phyloP scores from a whole-genome alignment of 1,140 invertebrate species.

The Sycobia sp. region DNA sequence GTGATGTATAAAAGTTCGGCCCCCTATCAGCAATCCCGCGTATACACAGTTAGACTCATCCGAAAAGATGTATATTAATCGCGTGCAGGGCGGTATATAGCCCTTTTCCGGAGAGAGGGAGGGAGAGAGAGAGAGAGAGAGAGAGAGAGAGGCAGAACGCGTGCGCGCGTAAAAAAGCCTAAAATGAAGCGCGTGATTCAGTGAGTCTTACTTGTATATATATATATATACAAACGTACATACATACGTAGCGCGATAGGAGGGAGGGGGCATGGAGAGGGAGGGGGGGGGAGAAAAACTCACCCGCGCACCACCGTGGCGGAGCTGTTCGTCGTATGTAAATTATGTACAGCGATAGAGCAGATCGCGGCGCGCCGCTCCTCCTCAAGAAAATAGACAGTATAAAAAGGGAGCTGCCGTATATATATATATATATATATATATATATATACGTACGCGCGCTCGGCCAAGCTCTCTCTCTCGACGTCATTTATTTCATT shows the following conservation, averaged over 20 bases:
- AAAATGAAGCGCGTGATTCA: constrained; percentile 33
- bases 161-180: constrained; percentile 20
- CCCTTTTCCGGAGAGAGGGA: constrained; percentile 25
- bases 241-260: too few relatives aligned
- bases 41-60: background rate
- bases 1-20: too few relatives aligned
- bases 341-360: background rate
- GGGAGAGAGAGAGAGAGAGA: too few relatives aligned
- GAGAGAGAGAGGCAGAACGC: too few relatives aligned
- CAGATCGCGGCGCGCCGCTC: background rate
- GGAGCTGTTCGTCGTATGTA: constrained; percentile 17
- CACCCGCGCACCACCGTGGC: too few relatives aligned
- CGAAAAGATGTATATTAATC: constrained; percentile 33
- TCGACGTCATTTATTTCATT: constrained; percentile 34
- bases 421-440: too few relatives aligned
- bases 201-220: too few relatives aligned
- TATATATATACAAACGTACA: too few relatives aligned
- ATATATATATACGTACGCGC: too few relatives aligned
- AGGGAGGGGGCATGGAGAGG: background rate
- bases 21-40: too few relatives aligned
- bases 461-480: constrained; percentile 21
- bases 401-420: constrained; percentile 24
- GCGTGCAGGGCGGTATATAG: constrained; percentile 5
- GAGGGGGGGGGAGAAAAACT: too few relatives aligned
- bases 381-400: constrained; percentile 33